These are phyloP conservation scores for Eristalis tenax DNA, from an alignment of 2,888 invertebrate species.

Conservation along the genomic window DNA sequence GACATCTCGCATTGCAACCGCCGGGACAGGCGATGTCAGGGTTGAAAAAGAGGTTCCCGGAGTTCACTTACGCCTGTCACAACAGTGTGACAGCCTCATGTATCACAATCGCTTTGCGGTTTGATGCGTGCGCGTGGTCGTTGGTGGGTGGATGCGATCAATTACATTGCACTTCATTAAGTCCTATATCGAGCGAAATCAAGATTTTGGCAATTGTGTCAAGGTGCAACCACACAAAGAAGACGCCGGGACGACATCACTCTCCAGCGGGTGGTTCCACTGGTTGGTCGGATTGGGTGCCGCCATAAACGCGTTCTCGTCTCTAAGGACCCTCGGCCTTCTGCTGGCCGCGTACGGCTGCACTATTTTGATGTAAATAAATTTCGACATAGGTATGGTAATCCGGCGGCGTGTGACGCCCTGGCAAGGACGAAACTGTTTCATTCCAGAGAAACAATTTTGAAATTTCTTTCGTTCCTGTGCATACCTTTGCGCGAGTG, in stretches of 20 bases:
- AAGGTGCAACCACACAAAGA: neutral
- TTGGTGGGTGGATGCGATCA: constrained; percentile 13
- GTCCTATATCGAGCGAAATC: constrained; percentile 47
- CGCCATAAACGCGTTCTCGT: neutral
- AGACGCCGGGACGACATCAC: neutral
- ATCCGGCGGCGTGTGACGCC: neutral
- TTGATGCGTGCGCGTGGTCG: neutral
- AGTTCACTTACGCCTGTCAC: neutral
- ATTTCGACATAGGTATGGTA: neutral
- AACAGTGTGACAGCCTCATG: constrained; percentile 5
- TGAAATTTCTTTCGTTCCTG: constrained; percentile 6
- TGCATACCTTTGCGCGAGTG: neutral
- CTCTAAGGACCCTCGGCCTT: neutral
- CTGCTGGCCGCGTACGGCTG: neutral
- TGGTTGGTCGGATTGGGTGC: too few relatives aligned
- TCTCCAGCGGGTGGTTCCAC: too few relatives aligned
- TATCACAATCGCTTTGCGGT: constrained; percentile 25
- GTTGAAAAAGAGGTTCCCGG: neutral
- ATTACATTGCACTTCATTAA: constrained; percentile 49
- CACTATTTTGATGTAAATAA: constrained; percentile 7
- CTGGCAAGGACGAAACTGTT: neutral
- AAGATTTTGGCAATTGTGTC: constrained; percentile 35
- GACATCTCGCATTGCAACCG: constrained; percentile 25
- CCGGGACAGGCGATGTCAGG: neutral
- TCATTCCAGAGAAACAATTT: constrained; percentile 26